phyloP scores from a whole-genome alignment of 2,113 vertebrate species.

The Phyllopteryx taeniolatus region DNA sequence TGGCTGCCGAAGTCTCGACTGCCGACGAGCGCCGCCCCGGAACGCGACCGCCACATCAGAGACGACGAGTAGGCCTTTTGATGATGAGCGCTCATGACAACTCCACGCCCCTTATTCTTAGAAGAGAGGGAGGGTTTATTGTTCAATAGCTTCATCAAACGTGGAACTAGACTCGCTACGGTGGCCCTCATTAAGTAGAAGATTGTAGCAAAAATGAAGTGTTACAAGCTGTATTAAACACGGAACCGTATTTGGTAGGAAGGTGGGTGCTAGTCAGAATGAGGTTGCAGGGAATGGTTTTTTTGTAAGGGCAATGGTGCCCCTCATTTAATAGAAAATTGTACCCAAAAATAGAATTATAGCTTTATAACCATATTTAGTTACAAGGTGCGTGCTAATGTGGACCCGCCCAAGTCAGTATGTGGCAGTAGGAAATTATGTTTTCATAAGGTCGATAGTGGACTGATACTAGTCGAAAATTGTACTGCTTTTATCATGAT shows the following conservation, averaged over 20 bases:
- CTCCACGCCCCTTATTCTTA: background rate
- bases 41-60: background rate
- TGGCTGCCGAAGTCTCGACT: constrained; percentile 39
- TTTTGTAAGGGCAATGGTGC: background rate
- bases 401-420: too few species aligned
- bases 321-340: background rate
- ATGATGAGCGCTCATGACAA: background rate
- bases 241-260: background rate
- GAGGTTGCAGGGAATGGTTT: background rate
- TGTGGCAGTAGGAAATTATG: too few species aligned
- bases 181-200: background rate
- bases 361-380: background rate
- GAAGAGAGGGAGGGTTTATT: background rate
- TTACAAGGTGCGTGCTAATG: too few species aligned
- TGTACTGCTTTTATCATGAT: too few species aligned
- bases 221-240: background rate
- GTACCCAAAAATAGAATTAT: background rate
- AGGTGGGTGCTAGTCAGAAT: background rate
- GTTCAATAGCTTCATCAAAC: background rate
- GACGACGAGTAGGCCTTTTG: background rate
- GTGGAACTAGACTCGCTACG: background rate
- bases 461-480: too few species aligned
- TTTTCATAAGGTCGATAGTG: too few species aligned
- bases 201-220: too few species aligned
- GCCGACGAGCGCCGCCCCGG: background rate